Conservation (phyloP, 2,888 invertebrate genomes). For the Gerris lacustris region DNA sequence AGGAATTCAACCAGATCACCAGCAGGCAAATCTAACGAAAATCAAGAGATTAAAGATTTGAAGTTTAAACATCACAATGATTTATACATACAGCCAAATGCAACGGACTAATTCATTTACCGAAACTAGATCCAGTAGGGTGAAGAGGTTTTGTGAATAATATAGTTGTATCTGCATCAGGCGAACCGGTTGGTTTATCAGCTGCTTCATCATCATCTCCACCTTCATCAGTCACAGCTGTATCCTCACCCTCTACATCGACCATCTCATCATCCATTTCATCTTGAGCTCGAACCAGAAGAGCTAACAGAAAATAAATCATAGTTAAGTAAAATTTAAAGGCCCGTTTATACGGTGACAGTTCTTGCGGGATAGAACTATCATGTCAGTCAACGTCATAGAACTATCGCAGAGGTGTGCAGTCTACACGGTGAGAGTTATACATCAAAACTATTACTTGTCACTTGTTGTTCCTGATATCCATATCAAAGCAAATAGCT, state of each 20-base stretch:
- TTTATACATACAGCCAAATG: neutral
- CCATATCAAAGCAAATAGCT: too few species aligned
- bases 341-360: too few species aligned
- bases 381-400: too few species aligned
- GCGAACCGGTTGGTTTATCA: conserved; percentile 53
- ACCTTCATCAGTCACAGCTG: conserved; percentile 45
- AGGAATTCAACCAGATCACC: conserved; percentile 87
- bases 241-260: conserved; percentile 50
- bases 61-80: neutral
- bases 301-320: neutral
- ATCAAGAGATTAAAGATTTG: conserved; percentile 14
- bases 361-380: too few species aligned
- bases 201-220: conserved; percentile 43
- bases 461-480: too few species aligned
- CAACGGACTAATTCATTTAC: neutral
- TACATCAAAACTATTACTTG: too few species aligned
- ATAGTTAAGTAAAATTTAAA: too few species aligned
- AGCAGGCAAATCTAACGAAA: conserved; percentile 60
- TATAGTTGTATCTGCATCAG: conserved; percentile 81
- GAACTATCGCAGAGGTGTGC: too few species aligned
- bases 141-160: conserved; percentile 71
- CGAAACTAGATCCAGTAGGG: conserved; percentile 39
- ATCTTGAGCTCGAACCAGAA: conserved; percentile 23
- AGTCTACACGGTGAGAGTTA: too few species aligned
- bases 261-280: conserved; percentile 48